phyloP scores from a whole-genome alignment of 1,140 invertebrate species.

The Pemphigus obesinymphae region DNA sequence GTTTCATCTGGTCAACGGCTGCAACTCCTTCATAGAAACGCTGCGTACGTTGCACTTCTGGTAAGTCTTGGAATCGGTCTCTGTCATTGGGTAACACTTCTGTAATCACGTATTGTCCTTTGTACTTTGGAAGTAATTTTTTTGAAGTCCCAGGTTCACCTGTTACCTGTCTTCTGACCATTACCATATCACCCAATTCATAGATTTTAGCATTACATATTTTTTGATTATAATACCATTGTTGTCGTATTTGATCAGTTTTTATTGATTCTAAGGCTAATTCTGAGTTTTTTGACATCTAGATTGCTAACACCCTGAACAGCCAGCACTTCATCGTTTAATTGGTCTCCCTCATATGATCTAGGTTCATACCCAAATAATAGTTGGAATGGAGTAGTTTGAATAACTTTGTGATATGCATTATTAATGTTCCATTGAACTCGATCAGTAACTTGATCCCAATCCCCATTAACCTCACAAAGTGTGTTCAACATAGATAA shows the following conservation, averaged over 20 bases:
- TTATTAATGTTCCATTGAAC: conserved; percentile 44
- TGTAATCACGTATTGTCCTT: conserved; percentile 23
- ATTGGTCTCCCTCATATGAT: not conserved
- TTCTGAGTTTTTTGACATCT: not conserved
- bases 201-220: not conserved
- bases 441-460: conserved; percentile 11
- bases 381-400: conserved; percentile 41
- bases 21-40: not conserved
- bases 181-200: not conserved
- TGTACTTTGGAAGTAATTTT: conserved; percentile 9
- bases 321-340: not conserved
- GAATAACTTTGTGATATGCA: conserved; percentile 37
- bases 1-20: not conserved
- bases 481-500: not conserved
- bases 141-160: not conserved
- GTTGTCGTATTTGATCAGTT: not conserved
- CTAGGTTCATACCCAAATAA: conserved; percentile 43
- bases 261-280: not conserved
- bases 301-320: too few relatives aligned
- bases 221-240: not conserved
- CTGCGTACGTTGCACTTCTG: not conserved
- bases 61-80: not conserved
- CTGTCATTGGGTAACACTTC: conserved; percentile 28
- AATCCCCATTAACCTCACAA: not conserved
- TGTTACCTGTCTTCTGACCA: not conserved